A percentile compares a stretch with the other conserved stretches of the same genome.
phyloP scores from a whole-genome alignment of 1,140 invertebrate species.

The Linepithema humile region DNA sequence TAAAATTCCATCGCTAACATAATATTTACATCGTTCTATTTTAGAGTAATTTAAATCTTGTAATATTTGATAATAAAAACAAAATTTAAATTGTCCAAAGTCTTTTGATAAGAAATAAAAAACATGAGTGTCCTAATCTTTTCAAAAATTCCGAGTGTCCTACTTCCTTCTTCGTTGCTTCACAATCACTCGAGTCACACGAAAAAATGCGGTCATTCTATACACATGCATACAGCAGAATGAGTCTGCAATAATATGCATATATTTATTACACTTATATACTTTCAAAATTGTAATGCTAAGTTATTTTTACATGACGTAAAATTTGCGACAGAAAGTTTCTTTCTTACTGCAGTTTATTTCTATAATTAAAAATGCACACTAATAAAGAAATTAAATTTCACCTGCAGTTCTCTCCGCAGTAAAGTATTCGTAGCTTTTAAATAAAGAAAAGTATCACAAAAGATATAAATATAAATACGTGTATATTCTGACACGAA shows the following conservation, averaged over 20 bases:
- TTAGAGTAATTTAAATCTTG: too few relatives aligned
- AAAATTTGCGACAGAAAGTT: too few relatives aligned
- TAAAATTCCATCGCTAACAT: not conserved
- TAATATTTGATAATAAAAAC: not conserved
- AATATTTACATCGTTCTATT: not conserved
- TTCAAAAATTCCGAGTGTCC: not conserved
- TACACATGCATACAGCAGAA: not conserved
- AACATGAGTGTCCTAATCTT: too few relatives aligned
- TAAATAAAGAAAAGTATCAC: not conserved
- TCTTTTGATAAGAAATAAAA: not conserved
- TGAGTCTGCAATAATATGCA: not conserved
- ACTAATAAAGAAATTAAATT: not conserved
- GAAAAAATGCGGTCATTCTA: not conserved
- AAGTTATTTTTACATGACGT: not conserved
- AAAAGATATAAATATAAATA: not conserved
- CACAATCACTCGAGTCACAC: too few relatives aligned
- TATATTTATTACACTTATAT: not conserved
- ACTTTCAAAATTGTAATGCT: not conserved
- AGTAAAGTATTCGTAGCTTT: too few relatives aligned
- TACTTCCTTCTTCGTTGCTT: not conserved
- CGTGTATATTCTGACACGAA: not conserved
- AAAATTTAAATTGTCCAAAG: not conserved
- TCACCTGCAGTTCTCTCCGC: not conserved
- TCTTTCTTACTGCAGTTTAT: not conserved
- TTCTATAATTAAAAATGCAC: not conserved